These are phyloP conservation scores for Podocnemis expansa DNA, from an alignment of 2,113 vertebrate species.

Conservation along the genomic window DNA sequence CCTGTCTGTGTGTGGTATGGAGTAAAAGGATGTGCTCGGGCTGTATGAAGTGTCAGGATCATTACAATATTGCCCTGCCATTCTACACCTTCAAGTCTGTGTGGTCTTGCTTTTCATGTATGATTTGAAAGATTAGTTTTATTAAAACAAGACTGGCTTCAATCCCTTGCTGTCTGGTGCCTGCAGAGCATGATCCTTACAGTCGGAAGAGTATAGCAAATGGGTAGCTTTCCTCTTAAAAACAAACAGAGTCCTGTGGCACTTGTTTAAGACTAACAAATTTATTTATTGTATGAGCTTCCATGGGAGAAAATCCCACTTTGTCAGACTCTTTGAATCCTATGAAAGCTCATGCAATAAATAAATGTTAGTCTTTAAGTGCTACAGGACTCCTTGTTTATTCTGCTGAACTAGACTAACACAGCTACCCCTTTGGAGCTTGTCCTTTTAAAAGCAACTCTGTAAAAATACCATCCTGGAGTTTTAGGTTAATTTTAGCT, in stretches of 20 bases:
- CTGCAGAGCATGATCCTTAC: accelerated
- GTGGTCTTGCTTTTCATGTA: background rate
- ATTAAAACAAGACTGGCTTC: slow-evolving; percentile 14
- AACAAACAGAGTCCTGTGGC: too few species aligned
- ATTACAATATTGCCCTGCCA: background rate
- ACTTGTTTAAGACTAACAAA: too few species aligned
- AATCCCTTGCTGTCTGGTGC: background rate
- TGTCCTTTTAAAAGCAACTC: background rate
- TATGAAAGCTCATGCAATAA: too few species aligned
- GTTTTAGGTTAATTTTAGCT: background rate
- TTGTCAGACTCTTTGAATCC: too few species aligned
- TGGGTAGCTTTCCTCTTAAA: background rate
- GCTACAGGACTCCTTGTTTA: too few species aligned
- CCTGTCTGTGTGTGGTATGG: background rate
- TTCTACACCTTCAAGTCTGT: background rate
- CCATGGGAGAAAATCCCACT: too few species aligned
- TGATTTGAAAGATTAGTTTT: background rate
- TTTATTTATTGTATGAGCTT: too few species aligned
- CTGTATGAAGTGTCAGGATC: background rate
- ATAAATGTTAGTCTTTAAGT: too few species aligned
- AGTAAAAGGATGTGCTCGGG: background rate
- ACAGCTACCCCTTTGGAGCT: too few species aligned
- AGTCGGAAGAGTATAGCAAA: accelerated
- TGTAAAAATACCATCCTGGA: background rate
- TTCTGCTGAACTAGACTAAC: too few species aligned